These are phyloP conservation scores for Acrocephalus scirpaceus DNA, from an alignment of 2,797 vertebrate genomes.

Conservation along the genomic window DNA sequence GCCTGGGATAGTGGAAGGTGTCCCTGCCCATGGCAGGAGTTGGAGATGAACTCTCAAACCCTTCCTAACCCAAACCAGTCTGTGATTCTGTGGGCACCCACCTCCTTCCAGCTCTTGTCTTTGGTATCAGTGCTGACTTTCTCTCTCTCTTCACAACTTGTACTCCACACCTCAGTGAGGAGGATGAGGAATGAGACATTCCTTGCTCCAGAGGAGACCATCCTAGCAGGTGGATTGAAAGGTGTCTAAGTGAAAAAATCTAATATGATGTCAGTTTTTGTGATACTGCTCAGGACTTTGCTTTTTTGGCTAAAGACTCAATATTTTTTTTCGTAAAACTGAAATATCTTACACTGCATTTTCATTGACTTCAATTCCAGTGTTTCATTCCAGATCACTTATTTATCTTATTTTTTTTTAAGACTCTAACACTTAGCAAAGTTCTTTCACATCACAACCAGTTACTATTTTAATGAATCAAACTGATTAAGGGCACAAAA, in stretches of 20 bases:
- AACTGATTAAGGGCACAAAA: neutral
- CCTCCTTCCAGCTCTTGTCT: neutral
- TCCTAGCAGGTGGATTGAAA: neutral
- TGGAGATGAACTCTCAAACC: neutral
- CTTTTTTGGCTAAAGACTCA: neutral
- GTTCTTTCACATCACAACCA: neutral
- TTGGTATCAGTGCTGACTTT: neutral
- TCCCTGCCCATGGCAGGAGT: neutral
- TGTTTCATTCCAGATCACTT: neutral
- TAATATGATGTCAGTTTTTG: neutral
- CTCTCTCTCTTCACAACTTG: neutral
- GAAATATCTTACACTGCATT: neutral
- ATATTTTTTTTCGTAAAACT: neutral
- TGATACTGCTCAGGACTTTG: neutral
- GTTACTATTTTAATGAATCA: neutral
- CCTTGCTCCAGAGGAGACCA: accelerated
- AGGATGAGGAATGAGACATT: neutral
- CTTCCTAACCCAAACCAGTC: neutral
- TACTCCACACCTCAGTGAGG: neutral
- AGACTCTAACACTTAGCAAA: neutral
- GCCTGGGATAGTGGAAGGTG: neutral
- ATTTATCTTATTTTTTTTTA: neutral
- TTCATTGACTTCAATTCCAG: neutral
- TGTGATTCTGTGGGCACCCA: neutral
- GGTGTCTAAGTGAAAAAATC: neutral